These are phyloP conservation scores for Rutpela maculata DNA, from an alignment of 2,888 invertebrate genomes.

Conservation along the genomic window DNA sequence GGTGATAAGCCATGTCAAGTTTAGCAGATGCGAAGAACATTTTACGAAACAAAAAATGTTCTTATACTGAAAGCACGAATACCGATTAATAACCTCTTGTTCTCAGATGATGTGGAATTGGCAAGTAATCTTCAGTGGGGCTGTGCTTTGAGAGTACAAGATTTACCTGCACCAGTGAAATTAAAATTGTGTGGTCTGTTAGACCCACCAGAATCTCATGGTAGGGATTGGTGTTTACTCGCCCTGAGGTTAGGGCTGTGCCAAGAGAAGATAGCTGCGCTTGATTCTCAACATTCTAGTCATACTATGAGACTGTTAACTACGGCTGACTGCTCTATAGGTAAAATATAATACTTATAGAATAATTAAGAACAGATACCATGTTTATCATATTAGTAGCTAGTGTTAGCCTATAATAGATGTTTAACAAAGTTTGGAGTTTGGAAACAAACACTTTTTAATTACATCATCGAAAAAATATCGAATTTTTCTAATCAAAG, in stretches of 20 bases:
- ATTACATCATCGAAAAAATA: no score
- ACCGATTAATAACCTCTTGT: neutral
- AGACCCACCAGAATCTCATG: slow-evolving; percentile 84
- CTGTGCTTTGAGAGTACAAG: slow-evolving; percentile 78
- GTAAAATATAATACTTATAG: slow-evolving; percentile 57
- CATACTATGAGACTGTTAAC: slow-evolving; percentile 71
- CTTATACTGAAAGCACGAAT: no score
- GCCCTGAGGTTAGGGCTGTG: slow-evolving; percentile 80
- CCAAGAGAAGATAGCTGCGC: slow-evolving; percentile 71
- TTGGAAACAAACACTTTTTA: neutral
- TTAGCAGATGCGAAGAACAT: no score
- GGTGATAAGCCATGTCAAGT: no score
- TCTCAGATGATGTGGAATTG: slow-evolving; percentile 67
- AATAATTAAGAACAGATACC: neutral
- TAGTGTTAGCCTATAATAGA: no score
- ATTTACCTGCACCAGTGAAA: slow-evolving; percentile 78
- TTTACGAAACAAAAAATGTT: no score
- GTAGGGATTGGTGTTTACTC: slow-evolving; percentile 86
- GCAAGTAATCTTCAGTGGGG: slow-evolving; percentile 73
- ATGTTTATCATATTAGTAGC: no score
- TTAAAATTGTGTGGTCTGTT: slow-evolving; percentile 80
- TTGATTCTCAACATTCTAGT: slow-evolving; percentile 72
- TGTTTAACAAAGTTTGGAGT: neutral
- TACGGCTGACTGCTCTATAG: slow-evolving; percentile 72
- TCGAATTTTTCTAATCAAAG: no score